A percentile compares a stretch with the other conserved stretches of the same genome.
Conservation (phyloP, 2,113 vertebrate genomes). For the Diadophis punctatus region DNA sequence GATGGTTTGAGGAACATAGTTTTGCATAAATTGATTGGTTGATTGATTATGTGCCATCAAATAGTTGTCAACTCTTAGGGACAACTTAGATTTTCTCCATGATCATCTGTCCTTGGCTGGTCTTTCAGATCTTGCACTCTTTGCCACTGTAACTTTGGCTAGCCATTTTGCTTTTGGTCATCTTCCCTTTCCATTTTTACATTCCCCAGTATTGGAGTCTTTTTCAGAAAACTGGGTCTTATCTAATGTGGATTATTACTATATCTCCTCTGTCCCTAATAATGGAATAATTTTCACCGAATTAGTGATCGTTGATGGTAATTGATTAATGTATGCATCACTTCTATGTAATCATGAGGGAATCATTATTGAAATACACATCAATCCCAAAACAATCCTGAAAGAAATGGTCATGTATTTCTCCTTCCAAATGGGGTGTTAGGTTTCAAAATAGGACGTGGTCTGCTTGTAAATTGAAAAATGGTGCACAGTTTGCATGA, state of each 20-base stretch:
- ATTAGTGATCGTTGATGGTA: not conserved
- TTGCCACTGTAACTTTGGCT: not conserved
- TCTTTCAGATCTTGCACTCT: not conserved
- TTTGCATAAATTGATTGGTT: not conserved
- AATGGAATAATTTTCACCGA: not conserved
- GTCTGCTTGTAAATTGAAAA: not conserved
- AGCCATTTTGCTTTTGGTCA: not conserved
- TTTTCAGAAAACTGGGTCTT: not conserved
- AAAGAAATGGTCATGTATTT: not conserved
- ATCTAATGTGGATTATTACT: not conserved
- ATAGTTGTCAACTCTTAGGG: not conserved
- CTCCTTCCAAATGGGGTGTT: not conserved
- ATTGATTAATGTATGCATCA: not conserved
- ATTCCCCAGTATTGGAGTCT: not conserved
- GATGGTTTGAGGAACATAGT: not conserved
- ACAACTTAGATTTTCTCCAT: not conserved
- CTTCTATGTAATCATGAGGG: not conserved
- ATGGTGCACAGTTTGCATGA: not conserved
- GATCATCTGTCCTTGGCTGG: not conserved
- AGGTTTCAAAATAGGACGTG: not conserved
- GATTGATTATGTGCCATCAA: not conserved
- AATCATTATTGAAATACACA: not conserved
- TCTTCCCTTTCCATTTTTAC: not conserved
- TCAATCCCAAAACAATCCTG: not conserved
- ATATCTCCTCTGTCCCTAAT: not conserved